phyloP scores from a whole-genome alignment of 2,113 vertebrate genomes.

The Noctilio leporinus region DNA sequence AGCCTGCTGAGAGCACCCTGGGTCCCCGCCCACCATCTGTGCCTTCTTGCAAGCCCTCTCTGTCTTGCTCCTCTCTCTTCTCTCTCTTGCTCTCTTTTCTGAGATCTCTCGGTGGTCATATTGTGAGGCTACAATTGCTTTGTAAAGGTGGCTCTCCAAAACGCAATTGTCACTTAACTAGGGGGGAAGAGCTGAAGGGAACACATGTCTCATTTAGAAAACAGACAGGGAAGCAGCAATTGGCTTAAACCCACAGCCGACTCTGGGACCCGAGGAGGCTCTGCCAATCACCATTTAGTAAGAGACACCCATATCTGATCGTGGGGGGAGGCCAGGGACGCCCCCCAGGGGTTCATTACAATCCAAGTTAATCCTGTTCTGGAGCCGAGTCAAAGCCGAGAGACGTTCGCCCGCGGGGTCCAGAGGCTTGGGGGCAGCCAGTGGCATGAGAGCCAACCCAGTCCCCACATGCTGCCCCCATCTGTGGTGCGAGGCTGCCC shows the following conservation, averaged over 20 bases:
- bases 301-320: neutral
- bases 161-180: constrained; percentile 62
- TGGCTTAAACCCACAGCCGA: neutral
- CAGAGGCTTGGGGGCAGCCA: neutral
- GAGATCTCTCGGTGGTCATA: constrained; percentile 74
- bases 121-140: constrained; percentile 62
- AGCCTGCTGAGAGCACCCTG: constrained; percentile 85
- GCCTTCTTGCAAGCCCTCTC: constrained; percentile 67
- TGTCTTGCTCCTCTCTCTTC: neutral
- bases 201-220: constrained; percentile 56
- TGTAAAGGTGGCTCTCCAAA: constrained; percentile 74
- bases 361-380: neutral
- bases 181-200: constrained; percentile 45
- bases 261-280: constrained; percentile 1
- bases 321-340: neutral
- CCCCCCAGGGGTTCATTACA: neutral
- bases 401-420: constrained; percentile 18
- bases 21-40: constrained; percentile 81
- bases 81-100: neutral
- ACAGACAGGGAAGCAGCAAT: constrained; percentile 38
- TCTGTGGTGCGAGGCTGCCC: neutral
- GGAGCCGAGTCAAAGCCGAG: neutral
- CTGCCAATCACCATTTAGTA: neutral
- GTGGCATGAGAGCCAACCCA: neutral
- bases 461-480: constrained; percentile 5